A percentile compares a stretch with the other conserved stretches of the same genome.
Evolutionary conservation across 2,888 invertebrate species (phyloP).

Genomic region (Antitype chi): DNA sequence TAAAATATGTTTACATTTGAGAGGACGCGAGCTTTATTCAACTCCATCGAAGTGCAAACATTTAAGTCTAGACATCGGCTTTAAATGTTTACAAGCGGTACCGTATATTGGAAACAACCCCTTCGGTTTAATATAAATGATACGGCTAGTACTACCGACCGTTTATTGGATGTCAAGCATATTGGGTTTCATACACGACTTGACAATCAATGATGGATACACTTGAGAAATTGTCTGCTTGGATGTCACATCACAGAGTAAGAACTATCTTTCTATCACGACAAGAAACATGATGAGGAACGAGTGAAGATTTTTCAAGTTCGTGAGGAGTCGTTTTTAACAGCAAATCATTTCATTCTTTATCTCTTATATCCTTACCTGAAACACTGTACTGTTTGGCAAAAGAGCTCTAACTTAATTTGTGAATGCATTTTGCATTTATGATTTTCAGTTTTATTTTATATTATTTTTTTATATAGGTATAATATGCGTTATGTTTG

Average conservation of each 20-base stretch:
- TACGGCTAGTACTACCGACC: slow-evolving; percentile 15
- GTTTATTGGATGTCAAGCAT: slow-evolving; percentile 38
- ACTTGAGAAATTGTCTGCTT: background rate
- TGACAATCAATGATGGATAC: slow-evolving; percentile 19
- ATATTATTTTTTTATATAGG: no score
- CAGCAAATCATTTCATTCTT: background rate
- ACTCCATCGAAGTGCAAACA: slow-evolving; percentile 54
- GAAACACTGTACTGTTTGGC: background rate
- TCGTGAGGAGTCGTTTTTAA: background rate
- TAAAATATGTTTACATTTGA: slow-evolving; percentile 52
- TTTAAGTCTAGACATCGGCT: slow-evolving; percentile 55
- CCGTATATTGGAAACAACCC: slow-evolving; percentile 55
- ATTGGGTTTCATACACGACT: slow-evolving; percentile 18
- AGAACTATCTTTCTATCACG: background rate
- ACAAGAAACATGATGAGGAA: background rate
- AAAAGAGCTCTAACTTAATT: background rate
- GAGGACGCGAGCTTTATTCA: slow-evolving; percentile 33
- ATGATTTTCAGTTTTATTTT: background rate
- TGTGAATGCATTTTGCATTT: background rate
- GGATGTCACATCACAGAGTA: background rate
- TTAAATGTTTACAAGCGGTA: slow-evolving; percentile 49
- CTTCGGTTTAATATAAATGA: slow-evolving; percentile 51
- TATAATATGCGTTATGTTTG: no score
- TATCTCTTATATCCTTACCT: background rate
- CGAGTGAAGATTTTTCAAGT: background rate